Evolutionary conservation across 2,113 vertebrate genomes (phyloP).

Genomic region (Orycteropus afer): DNA sequence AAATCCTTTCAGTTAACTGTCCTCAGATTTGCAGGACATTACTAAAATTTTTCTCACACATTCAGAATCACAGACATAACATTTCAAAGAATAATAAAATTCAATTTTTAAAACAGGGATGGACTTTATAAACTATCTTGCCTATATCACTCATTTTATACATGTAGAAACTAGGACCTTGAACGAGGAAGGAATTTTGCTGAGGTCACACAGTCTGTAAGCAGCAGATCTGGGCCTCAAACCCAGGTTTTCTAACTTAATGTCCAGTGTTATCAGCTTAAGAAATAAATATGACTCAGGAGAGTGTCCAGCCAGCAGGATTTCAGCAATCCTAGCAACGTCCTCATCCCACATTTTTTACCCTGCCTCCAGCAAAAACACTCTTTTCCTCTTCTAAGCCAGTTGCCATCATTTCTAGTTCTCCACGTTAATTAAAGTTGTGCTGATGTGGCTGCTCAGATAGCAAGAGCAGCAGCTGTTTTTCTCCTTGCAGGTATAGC

Average conservation of each 20-base stretch:
- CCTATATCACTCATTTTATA: not conserved
- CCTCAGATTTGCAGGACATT: not conserved
- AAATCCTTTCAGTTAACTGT: not conserved
- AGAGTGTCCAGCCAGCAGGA: not conserved
- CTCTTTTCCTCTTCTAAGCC: not conserved
- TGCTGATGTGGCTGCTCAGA: not conserved
- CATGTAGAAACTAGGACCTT: not conserved
- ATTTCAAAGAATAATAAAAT: slow-evolving; percentile 3
- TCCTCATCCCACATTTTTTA: no score
- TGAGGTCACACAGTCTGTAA: not conserved
- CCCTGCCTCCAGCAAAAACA: not conserved
- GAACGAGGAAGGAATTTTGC: not conserved
- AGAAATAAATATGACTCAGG: not conserved
- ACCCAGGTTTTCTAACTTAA: not conserved
- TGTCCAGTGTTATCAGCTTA: not conserved
- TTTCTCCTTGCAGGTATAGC: not conserved
- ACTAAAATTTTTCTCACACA: not conserved
- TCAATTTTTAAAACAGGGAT: not conserved
- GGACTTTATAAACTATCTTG: not conserved
- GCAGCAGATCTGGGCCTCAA: not conserved
- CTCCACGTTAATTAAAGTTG: not conserved
- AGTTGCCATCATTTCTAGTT: not conserved
- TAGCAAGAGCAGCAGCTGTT: not conserved
- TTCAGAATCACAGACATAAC: not conserved
- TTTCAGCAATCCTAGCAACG: not conserved